Base-by-base conservation (phyloP, 2,113 vertebrate genomes). In the Malaclemys terrapin region DNA sequence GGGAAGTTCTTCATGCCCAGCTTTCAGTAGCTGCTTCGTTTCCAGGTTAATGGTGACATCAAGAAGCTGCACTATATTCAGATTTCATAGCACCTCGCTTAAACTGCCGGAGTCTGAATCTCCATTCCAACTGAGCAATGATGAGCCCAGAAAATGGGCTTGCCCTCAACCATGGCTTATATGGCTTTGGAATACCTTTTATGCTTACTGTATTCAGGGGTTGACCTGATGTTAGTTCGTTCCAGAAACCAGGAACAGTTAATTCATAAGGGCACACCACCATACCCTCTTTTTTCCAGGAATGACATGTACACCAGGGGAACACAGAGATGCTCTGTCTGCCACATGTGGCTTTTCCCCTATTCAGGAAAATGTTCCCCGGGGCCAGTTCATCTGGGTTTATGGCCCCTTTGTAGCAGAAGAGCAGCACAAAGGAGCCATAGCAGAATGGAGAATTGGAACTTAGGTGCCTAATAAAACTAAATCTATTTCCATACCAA, bases 1-100 rank as follows among this genome's bases (percentile, higher is more conserved):
- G 80, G 14, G 75, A 96, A 65, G 45, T 84, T 80, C 78, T 25
- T 78, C 0, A 1, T 65, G 69, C 47, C 88, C 88, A 16, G 13
- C 14, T 65, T 35, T 35, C 62, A 65, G 31, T 17, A 65, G 29
- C 62, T 52, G 59, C 47, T 89, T 75, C 22, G 3, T 69, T 80
- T 94, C 69, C 88, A 53, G 57, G 82, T 69, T 22, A 38, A 27
- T 4, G 2, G 84, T 82, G 94, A 54, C 45, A 50, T 7, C 27
- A 8, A 49, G 90, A 94, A 85, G 72, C 57, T 72, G 35, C 82
- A 42, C 93, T 96, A 90, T 72, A 53, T 89, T 91, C 88, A 93
- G 95, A 50, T 87, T 90, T 85, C 80, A 83, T 80, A 94, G 88
- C 93, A 95, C 94, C 92, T 96, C 93, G 84, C 89, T 91, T 84